Conservation (phyloP, 2,113 vertebrate genomes). For the Cottus gobio region DNA sequence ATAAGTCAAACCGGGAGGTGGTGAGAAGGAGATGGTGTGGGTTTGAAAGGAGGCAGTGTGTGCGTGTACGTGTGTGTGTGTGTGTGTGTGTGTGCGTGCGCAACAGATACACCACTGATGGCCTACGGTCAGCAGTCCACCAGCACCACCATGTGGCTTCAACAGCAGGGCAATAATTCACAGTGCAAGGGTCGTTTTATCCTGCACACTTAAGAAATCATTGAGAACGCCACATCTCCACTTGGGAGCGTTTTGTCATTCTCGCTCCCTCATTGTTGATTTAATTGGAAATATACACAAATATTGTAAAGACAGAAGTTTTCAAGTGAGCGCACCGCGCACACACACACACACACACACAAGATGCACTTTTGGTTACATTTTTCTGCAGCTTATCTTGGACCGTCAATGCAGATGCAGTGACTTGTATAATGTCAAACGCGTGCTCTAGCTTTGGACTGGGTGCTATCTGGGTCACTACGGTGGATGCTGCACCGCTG, state of each 20-base stretch:
- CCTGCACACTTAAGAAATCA: slow-evolving; percentile 9
- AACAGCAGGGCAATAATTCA: background rate
- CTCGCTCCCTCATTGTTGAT: background rate
- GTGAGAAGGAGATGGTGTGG: slow-evolving; percentile 55
- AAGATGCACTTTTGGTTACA: background rate
- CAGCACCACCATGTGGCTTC: slow-evolving; percentile 88
- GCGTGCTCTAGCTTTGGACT: slow-evolving; percentile 33
- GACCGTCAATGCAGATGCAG: background rate
- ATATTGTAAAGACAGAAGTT: background rate
- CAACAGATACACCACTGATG: slow-evolving; percentile 39
- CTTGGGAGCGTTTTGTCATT: background rate
- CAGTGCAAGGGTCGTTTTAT: slow-evolving; percentile 7
- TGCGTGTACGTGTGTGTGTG: too few species aligned
- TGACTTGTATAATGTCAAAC: background rate
- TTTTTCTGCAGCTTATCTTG: background rate
- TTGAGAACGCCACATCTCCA: background rate
- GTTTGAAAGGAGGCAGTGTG: slow-evolving; percentile 51
- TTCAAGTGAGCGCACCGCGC: background rate
- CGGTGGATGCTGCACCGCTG: slow-evolving; percentile 51
- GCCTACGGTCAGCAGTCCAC: slow-evolving; percentile 77
- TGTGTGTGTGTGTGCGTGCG: slow-evolving; percentile 17
- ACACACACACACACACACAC: background rate
- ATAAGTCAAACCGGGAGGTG: slow-evolving; percentile 65
- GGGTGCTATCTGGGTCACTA: slow-evolving; percentile 74
- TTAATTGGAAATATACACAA: slow-evolving; percentile 1